A percentile compares a stretch with the other conserved stretches of the same genome.
These are phyloP conservation scores for Thamnophis sirtalis DNA, from an alignment of 2,113 vertebrate genomes.

Conservation along the genomic window DNA sequence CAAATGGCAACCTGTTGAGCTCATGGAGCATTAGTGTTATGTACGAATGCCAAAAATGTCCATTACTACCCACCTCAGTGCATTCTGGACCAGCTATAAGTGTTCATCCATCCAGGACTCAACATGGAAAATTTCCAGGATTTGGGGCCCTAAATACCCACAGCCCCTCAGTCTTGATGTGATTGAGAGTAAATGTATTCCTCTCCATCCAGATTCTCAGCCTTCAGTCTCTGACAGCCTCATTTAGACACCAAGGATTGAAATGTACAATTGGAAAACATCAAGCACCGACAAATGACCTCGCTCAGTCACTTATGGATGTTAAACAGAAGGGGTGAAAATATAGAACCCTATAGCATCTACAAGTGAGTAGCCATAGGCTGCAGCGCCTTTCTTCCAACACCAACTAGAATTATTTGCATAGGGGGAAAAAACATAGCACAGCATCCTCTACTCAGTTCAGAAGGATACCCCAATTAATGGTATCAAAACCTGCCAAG, in stretches of 20 bases:
- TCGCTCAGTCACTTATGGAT: neutral
- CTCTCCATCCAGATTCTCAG: neutral
- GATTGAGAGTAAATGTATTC: neutral
- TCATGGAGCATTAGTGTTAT: neutral
- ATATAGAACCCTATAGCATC: neutral
- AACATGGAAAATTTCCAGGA: neutral
- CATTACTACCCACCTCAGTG: neutral
- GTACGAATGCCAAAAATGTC: neutral
- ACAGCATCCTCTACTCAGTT: neutral
- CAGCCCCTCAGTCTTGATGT: neutral
- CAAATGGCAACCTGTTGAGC: neutral
- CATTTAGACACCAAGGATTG: neutral
- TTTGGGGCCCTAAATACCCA: neutral
- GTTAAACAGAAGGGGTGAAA: neutral
- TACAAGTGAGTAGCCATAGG: neutral
- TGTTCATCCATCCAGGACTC: neutral
- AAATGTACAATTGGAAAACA: neutral
- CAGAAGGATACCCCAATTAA: neutral
- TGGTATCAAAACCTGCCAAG: neutral
- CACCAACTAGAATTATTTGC: neutral
- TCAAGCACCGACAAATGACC: neutral
- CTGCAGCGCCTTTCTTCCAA: neutral
- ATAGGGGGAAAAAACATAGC: neutral
- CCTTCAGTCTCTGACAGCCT: neutral
- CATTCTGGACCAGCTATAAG: neutral